Evolutionary conservation across 2,888 invertebrate species (phyloP), one percentile per base, ranked within the genome.

Genomic region (Brachyopa scutellaris): DNA sequence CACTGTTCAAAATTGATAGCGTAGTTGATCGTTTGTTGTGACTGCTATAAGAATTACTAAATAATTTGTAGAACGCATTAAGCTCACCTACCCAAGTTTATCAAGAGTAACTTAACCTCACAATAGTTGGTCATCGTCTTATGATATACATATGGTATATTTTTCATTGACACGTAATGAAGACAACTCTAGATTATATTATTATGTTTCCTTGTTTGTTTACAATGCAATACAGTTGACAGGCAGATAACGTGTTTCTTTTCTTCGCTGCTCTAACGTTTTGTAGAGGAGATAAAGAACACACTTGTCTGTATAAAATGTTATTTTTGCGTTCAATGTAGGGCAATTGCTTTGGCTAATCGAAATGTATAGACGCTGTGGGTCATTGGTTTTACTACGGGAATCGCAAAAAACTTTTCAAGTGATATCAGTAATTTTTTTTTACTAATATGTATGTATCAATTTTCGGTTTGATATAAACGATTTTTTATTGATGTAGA

Each of bases 321-420:
- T 13, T 47, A 21, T 19, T 62, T 45, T 49, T 62, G 49, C 36
- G 26, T 13, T 31, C 9, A 61, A 64, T 26, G 23, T 64, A 64
- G 62, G 47, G 38, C 23, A 47, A 17, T 13, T 9, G 21, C 6
- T 19, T 45, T 33, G 9, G 13, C 62, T 62, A 62, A 38, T 47
- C 62, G 9, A 23, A 21, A 17, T n/a, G 7, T n/a, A 7, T 9
- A 42, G 38, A 17, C n/a, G 17, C 26, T 5, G 26, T 49, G 26
- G 49, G 49, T 62, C 36, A 36, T 62, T 64, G 49, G 9, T 49
- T 49, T 45, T n/a, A 17, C 6, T 45, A 4, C 36, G 62, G 49
- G 38, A 64, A 64, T 49, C 4, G n/a, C 13, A 31, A n/a, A 1
- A n/a, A 19, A 8, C 29, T 7, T 9, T 23, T 19, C 7, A 19